These are phyloP conservation scores for Lumbricus terrestris DNA, from an alignment of 2,888 invertebrate species.

Conservation along the genomic window DNA sequence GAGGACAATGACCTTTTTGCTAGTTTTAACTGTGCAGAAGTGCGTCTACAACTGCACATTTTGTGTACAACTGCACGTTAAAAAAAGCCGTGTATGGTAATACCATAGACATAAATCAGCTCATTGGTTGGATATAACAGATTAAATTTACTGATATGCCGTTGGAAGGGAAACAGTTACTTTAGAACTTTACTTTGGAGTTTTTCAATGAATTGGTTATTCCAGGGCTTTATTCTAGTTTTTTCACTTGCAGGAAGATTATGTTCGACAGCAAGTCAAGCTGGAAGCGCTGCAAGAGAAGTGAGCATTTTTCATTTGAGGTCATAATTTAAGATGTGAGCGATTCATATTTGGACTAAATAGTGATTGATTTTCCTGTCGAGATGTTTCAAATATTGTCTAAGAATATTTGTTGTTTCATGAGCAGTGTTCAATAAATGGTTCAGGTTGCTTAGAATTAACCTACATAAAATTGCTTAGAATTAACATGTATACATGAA, in stretches of 20 bases:
- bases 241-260: background rate
- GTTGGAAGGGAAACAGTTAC: background rate
- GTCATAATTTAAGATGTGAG: background rate
- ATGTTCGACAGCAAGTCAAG: constrained; percentile 8
- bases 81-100: too few relatives aligned
- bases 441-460: too few relatives aligned
- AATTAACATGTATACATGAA: too few relatives aligned
- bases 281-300: background rate
- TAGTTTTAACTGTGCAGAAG: too few relatives aligned
- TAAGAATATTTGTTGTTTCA: background rate
- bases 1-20: too few relatives aligned
- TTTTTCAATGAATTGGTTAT: background rate
- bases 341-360: background rate
- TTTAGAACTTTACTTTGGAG: background rate
- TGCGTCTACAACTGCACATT: too few relatives aligned
- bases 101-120: too few relatives aligned
- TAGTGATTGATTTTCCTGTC: background rate
- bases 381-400: background rate
- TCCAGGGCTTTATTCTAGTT: background rate
- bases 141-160: background rate
- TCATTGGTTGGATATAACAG: background rate
- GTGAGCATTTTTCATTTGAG: background rate
- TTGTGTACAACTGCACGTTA: too few relatives aligned
- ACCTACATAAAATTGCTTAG: too few relatives aligned
- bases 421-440: background rate